A percentile compares a stretch with the other conserved stretches of the same genome.
Evolutionary conservation across 2,888 invertebrate genomes (phyloP).

Genomic region (Sinodicranocentrus sp.): DNA sequence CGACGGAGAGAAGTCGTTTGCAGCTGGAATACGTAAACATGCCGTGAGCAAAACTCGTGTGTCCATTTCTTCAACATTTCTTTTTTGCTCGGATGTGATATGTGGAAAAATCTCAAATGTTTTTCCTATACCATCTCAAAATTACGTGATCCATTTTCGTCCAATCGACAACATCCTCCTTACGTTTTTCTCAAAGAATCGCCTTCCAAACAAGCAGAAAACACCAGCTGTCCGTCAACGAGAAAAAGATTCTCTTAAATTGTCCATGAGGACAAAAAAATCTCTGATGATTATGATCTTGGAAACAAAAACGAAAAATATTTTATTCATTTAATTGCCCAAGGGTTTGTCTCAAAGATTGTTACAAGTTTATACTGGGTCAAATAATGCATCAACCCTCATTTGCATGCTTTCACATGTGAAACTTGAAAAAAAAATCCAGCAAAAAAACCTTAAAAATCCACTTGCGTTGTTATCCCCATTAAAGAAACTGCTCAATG

Average conservation of each 20-base stretch:
- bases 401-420: no score
- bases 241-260: conserved; percentile 8
- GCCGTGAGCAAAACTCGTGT: conserved; percentile 61
- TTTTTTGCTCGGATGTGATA: no score
- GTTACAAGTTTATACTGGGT: no score
- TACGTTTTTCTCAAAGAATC: no score
- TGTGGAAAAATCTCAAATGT: conserved; percentile 26
- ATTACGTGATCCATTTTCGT: conserved; percentile 13
- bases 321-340: no score
- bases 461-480: no score
- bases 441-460: no score
- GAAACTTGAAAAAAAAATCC: no score
- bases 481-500: no score
- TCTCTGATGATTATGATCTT: neutral
- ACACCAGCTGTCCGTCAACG: conserved; percentile 37
- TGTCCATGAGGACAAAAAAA: neutral
- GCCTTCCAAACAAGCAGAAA: no score
- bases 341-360: no score
- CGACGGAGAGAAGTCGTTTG: neutral
- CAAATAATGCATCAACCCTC: no score
- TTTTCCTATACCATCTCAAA: conserved; percentile 19
- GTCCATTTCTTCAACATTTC: conserved; percentile 14
- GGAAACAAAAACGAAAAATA: neutral
- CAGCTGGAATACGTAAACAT: conserved; percentile 38
- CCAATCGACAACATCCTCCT: neutral